Evolutionary conservation across 1,140 invertebrate species (phyloP), one percentile per base, ranked within the genome.

Genomic region (Liolophura sinensis): DNA sequence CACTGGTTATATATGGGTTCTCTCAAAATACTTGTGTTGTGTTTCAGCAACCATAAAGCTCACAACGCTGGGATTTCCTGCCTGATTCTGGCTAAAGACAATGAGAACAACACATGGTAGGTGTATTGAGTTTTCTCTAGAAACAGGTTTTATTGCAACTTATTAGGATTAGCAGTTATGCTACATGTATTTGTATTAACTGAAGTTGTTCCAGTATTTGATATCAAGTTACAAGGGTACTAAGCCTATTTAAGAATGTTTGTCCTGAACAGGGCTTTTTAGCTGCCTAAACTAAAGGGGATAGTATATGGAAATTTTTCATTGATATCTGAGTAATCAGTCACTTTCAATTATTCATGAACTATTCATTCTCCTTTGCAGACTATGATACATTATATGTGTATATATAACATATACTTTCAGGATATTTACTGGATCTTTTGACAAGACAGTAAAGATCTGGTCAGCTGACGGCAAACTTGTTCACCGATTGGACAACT

Each of bases 51-150:
- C 50, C 60, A 70, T 14, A 64, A 72, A 65, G 82, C 81, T 48
- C 84, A 85, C 70, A 80, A 84, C 70, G 84, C 84, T 62, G 84
- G 84, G 18, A 82, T 85, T 49, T 76, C 78, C n/a, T 82, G 80
- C 72, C 64, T 84, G 27, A 62, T 79, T 7, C 67, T 83, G 48
- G 79, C 77, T 46, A 78, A 79, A 72, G 82, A 84, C 65, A 76
- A 71, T 61, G 81, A 85, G 69, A 82, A 83, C 65, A 84, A 78
- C 49, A 78, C 75, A 24, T 85, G 83, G 83, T 82, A 64, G 73
- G 72, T 58, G 25, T 25, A 24, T 40, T 40, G 31, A 40, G 31
- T 40, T 40, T 40, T 40, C 3, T 9, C 9, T 40, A 40, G 9
- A 5, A 40, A 40, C 9, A 40, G 31, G 9, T 9, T 9, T 40